A percentile compares a stretch with the other conserved stretches of the same genome.
Conservation (phyloP, 2,113 vertebrate genomes). For the Elgaria multicarinata region DNA sequence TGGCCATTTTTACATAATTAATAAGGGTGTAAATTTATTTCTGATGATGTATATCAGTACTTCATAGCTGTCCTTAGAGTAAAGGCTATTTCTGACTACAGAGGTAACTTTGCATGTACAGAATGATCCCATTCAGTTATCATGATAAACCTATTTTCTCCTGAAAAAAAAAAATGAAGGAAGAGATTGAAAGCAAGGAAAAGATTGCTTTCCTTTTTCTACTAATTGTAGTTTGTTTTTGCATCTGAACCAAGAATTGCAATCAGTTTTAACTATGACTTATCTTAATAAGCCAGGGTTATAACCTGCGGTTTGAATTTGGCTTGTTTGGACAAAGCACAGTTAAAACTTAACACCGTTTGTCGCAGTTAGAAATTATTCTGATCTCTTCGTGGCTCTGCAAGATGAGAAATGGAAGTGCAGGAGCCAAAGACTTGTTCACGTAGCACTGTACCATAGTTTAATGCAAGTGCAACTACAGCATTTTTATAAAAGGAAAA, state of each 20-base stretch:
- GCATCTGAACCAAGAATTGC: neutral
- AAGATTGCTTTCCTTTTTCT: neutral
- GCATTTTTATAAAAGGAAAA: no score
- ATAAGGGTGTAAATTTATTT: neutral
- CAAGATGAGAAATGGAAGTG: neutral
- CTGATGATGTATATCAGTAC: constrained; percentile 4
- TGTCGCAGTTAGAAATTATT: neutral
- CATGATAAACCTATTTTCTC: neutral
- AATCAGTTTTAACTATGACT: neutral
- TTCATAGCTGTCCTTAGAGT: neutral
- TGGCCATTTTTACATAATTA: neutral
- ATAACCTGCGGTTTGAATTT: no score
- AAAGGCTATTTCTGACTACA: neutral
- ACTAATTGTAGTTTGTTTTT: neutral
- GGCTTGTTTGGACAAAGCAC: neutral
- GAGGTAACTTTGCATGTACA: neutral
- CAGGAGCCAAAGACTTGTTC: no score
- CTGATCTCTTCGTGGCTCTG: neutral
- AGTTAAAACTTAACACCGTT: neutral
- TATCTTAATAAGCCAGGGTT: neutral
- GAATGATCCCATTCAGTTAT: neutral
- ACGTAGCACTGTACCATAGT: neutral
- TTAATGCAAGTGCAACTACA: neutral
- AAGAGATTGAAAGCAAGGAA: neutral
- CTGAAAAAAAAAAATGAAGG: neutral